Conservation (phyloP, 2,797 vertebrate genomes). For the Psittacula echo region DNA sequence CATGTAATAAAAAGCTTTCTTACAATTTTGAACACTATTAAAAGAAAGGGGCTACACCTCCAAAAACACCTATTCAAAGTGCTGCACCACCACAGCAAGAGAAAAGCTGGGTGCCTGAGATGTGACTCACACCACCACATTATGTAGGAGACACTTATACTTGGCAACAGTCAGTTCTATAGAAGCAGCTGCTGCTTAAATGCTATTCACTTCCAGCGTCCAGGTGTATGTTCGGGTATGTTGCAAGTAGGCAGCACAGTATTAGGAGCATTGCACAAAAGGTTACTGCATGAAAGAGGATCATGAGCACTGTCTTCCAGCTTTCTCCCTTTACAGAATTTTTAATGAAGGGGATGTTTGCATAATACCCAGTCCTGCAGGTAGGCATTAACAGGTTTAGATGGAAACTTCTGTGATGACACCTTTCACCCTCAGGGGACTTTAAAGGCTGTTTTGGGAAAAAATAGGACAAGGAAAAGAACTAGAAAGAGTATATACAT, state of each 20-base stretch:
- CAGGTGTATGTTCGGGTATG: rapidly evolving
- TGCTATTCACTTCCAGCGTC: background rate
- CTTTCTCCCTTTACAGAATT: background rate
- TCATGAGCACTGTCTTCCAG: background rate
- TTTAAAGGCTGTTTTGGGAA: background rate
- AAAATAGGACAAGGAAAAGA: background rate
- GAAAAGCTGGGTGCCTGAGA: background rate
- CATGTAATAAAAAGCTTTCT: background rate
- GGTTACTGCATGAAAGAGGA: background rate
- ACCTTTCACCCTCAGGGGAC: background rate
- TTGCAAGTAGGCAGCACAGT: rapidly evolving
- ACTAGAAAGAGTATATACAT: background rate
- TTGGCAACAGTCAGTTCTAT: background rate
- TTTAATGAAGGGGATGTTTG: background rate
- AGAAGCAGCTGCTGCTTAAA: background rate
- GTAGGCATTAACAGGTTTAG: background rate
- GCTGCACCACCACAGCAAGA: background rate
- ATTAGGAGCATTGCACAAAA: background rate
- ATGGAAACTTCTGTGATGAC: background rate
- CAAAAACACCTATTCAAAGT: background rate
- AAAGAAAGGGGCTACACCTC: background rate
- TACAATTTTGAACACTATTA: background rate
- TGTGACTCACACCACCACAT: background rate
- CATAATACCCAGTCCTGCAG: background rate
- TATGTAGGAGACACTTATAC: background rate